phyloP scores from a whole-genome alignment of 2,113 vertebrate species.

The Tringa solitaria region DNA sequence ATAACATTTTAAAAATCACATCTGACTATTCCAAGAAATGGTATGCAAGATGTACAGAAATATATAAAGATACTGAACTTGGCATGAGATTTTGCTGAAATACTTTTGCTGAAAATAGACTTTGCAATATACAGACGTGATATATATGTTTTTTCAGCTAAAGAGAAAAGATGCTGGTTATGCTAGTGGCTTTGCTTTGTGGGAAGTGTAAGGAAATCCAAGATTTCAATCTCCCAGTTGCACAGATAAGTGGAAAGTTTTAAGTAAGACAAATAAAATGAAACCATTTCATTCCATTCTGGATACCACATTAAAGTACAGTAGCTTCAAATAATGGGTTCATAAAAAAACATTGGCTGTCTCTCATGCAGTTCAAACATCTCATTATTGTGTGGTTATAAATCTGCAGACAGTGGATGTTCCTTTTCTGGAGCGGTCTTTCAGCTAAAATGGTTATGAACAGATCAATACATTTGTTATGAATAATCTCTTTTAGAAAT shows the following conservation, averaged over 20 bases:
- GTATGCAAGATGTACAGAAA: not conserved
- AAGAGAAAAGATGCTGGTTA: not conserved
- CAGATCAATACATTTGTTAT: slow-evolving; percentile 28
- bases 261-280: slow-evolving; percentile 49
- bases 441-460: not conserved
- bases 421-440: not conserved
- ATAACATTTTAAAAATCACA: not conserved
- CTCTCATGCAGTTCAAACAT: slow-evolving; percentile 18
- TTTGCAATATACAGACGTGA: not conserved
- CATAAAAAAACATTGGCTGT: slow-evolving; percentile 11
- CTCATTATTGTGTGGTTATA: not conserved
- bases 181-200: slow-evolving; percentile 17
- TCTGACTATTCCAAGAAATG: not conserved
- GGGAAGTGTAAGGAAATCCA: not conserved
- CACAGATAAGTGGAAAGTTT: slow-evolving; percentile 40
- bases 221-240: not conserved
- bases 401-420: not conserved
- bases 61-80: not conserved
- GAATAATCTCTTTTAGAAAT: not conserved
- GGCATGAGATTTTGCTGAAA: not conserved
- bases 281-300: slow-evolving; percentile 45
- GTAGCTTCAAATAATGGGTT: slow-evolving; percentile 6
- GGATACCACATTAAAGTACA: slow-evolving; percentile 19
- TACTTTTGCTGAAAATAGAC: not conserved
- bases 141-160: not conserved